Evolutionary conservation across 2,797 vertebrate species (phyloP).

Genomic region (Synanceia verrucosa): DNA sequence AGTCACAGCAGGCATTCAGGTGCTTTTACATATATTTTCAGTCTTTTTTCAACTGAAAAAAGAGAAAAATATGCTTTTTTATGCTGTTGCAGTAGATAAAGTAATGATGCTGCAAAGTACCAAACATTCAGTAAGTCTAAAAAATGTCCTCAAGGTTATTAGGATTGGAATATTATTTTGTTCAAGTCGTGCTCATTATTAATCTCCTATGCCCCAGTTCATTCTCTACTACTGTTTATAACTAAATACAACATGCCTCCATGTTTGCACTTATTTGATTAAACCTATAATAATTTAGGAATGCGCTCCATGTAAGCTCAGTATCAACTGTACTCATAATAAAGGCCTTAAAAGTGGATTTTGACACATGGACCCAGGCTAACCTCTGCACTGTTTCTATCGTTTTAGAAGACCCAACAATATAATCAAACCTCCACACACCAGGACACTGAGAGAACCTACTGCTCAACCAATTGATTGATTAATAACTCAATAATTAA

Average conservation of each 20-base stretch:
- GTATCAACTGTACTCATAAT: too few species aligned
- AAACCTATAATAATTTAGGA: neutral
- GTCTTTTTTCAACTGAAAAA: neutral
- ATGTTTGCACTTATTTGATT: neutral
- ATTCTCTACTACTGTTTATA: neutral
- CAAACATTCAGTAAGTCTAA: neutral
- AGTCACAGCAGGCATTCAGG: neutral
- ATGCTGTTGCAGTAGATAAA: neutral
- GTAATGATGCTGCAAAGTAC: slow-evolving; percentile 21
- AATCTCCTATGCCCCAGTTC: neutral
- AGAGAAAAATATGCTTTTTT: neutral
- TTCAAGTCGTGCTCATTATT: too few species aligned
- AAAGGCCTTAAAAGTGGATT: neutral
- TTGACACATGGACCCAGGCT: too few species aligned
- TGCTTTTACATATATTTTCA: neutral
- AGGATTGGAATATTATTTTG: neutral
- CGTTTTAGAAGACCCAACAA: too few species aligned
- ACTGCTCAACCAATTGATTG: too few species aligned
- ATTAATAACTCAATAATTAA: too few species aligned
- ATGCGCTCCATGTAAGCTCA: neutral
- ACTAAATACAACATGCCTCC: neutral
- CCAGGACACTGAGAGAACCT: accelerated
- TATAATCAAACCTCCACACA: too few species aligned
- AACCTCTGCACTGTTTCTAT: too few species aligned
- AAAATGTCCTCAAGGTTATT: neutral